Conservation (phyloP, 2,113 vertebrate species). For the Periophthalmus modestus region DNA sequence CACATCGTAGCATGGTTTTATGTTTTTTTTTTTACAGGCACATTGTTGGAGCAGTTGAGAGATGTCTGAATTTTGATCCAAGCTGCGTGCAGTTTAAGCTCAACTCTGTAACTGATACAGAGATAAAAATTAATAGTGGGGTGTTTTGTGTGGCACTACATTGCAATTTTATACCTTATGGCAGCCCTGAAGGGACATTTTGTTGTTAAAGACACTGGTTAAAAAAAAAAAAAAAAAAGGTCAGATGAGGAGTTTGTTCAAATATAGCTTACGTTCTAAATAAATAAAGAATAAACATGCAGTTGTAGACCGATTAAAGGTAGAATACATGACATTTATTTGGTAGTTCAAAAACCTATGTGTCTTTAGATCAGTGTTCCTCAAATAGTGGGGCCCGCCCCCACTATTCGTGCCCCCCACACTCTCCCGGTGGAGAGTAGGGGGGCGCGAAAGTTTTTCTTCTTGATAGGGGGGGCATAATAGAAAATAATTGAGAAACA, state of each 20-base stretch:
- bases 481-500: too few species aligned
- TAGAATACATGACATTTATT: too few species aligned
- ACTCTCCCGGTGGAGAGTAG: too few species aligned
- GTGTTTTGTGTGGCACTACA: not conserved
- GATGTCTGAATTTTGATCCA: not conserved
- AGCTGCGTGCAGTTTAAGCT: not conserved
- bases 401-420: too few species aligned
- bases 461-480: too few species aligned
- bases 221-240: not conserved
- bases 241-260: not conserved
- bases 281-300: too few species aligned
- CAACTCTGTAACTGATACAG: constrained; percentile 1
- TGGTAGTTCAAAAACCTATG: too few species aligned
- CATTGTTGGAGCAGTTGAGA: not conserved
- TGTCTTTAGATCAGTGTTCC: too few species aligned
- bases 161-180: not conserved
- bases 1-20: not conserved
- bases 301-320: too few species aligned
- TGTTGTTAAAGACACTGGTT: not conserved
- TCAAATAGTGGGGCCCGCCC: too few species aligned
- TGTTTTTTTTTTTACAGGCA: not conserved
- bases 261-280: not conserved
- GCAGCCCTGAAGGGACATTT: not conserved
- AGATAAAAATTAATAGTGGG: not conserved
- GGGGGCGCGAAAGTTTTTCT: too few species aligned